Evolutionary conservation across 2,113 vertebrate species (phyloP).

Genomic region (Lamprologus sp.): DNA sequence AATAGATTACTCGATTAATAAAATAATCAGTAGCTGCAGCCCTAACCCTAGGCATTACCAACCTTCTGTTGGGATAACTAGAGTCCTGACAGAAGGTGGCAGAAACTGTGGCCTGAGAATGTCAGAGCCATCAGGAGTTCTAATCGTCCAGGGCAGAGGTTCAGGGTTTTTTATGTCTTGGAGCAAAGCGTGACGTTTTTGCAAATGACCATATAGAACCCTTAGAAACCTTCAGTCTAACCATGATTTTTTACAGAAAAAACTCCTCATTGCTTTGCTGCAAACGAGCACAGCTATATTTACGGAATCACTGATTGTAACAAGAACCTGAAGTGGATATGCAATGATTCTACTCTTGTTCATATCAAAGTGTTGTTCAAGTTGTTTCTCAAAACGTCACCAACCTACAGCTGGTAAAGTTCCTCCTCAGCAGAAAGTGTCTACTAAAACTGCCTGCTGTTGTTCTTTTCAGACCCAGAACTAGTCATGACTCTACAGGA

Average conservation of each 20-base stretch:
- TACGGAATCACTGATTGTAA: not conserved
- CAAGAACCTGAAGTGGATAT: not conserved
- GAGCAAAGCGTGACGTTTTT: accelerated
- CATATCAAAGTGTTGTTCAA: not conserved
- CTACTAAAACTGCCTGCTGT: not conserved
- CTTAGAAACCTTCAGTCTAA: not conserved
- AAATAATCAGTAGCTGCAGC: not conserved
- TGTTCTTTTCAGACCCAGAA: not conserved
- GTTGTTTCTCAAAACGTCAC: not conserved
- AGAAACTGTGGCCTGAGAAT: not conserved
- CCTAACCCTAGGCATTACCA: not conserved
- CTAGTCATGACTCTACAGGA: slow-evolving; percentile 82
- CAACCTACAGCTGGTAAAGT: not conserved
- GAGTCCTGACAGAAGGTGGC: not conserved
- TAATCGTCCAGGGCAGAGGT: not conserved
- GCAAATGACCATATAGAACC: not conserved
- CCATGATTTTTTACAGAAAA: not conserved
- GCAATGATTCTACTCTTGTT: not conserved
- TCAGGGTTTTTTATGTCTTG: not conserved
- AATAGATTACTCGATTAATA: not conserved
- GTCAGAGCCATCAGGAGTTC: not conserved
- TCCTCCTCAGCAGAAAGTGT: not conserved
- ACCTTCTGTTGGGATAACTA: not conserved
- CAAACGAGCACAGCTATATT: accelerated
- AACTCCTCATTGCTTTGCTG: not conserved